A percentile compares a stretch with the other conserved stretches of the same genome.
These are phyloP conservation scores for Erpobdella octoculata DNA, from an alignment of 2,888 invertebrate genomes.

Conservation along the genomic window DNA sequence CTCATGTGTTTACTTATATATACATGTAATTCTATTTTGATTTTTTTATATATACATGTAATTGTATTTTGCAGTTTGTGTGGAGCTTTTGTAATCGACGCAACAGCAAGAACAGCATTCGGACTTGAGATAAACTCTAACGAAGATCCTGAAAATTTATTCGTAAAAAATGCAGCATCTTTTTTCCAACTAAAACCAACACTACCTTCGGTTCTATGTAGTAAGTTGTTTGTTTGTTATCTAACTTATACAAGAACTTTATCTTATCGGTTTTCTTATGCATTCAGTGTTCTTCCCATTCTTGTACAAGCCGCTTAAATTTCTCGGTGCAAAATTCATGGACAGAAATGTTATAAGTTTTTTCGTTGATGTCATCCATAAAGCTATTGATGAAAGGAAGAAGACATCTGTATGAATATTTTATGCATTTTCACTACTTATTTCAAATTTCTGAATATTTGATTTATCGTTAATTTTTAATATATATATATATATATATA, in stretches of 20 bases:
- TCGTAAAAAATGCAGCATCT: conserved; percentile 31
- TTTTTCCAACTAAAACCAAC: conserved; percentile 23
- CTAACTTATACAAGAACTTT: neutral
- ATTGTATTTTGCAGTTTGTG: conserved; percentile 16
- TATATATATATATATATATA: no score
- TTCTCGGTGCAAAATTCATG: conserved; percentile 11
- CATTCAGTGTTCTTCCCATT: conserved; percentile 27
- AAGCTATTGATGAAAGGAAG: conserved; percentile 16
- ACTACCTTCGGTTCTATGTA: neutral
- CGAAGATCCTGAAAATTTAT: conserved; percentile 31
- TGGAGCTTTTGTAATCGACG: conserved; percentile 36
- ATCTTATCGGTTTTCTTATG: neutral
- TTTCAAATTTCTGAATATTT: no score
- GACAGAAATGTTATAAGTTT: neutral
- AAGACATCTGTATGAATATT: neutral
- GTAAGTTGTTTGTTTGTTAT: neutral
- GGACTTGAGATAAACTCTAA: conserved; percentile 35
- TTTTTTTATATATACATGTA: neutral
- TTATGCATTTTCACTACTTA: no score
- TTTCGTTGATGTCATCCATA: conserved; percentile 12
- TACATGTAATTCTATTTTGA: neutral
- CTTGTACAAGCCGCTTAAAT: conserved; percentile 15
- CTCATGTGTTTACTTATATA: neutral
- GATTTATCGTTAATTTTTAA: no score
- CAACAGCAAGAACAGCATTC: conserved; percentile 36